Evolutionary conservation across 2,113 vertebrate species (phyloP).

Genomic region (Sclerurus mexicanus): DNA sequence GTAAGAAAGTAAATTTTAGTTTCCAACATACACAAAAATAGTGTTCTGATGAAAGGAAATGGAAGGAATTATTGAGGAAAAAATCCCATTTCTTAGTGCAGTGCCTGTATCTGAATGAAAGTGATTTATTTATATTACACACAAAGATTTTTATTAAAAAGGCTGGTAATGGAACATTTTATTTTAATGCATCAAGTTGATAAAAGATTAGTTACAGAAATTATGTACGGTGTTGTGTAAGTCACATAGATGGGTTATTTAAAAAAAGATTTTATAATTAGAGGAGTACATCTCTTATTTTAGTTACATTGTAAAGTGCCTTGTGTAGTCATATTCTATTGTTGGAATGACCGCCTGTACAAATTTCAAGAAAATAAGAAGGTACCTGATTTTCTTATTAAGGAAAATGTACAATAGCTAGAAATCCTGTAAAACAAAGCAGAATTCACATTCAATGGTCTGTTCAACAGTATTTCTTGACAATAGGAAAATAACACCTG

Average conservation of each 20-base stretch:
- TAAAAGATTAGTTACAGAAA: slow-evolving; percentile 79
- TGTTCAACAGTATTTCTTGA: neutral
- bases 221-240: slow-evolving; percentile 56
- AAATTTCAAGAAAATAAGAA: slow-evolving; percentile 99
- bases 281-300: slow-evolving; percentile 30
- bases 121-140: slow-evolving; percentile 68
- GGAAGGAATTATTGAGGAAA: neutral
- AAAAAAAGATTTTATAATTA: slow-evolving; percentile 68
- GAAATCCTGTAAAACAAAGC: neutral
- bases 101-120: slow-evolving; percentile 18
- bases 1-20: neutral
- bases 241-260: slow-evolving; percentile 71
- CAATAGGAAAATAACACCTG: neutral
- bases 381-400: slow-evolving; percentile 88
- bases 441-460: neutral
- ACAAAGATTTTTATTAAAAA: slow-evolving; percentile 79
- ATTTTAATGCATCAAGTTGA: slow-evolving; percentile 76
- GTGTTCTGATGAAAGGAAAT: neutral
- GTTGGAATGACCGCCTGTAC: slow-evolving; percentile 99
- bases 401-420: slow-evolving; percentile 65
- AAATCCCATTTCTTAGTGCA: neutral
- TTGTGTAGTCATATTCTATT: slow-evolving; percentile 99
- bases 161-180: slow-evolving; percentile 77
- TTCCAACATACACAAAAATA: neutral
- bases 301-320: slow-evolving; percentile 97